These are phyloP conservation scores for Chamaea fasciata DNA, from an alignment of 2,113 vertebrate species.

Conservation along the genomic window DNA sequence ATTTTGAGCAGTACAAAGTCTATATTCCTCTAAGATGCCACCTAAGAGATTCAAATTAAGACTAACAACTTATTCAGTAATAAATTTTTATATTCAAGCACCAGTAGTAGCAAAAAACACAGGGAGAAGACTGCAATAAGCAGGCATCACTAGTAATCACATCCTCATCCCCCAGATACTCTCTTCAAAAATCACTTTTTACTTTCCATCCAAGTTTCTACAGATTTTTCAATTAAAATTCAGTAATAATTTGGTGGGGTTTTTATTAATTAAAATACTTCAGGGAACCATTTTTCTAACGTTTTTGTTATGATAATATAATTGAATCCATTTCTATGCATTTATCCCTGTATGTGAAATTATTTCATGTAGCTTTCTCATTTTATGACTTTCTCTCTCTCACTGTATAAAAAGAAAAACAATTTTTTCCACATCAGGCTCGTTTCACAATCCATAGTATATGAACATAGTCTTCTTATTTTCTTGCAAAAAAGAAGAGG, in stretches of 20 bases:
- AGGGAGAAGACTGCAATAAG: background rate
- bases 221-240: conserved; percentile 60
- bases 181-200: conserved; percentile 3
- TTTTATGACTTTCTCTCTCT: background rate
- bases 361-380: background rate
- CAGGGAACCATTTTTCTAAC: background rate
- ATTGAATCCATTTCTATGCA: conserved; percentile 22
- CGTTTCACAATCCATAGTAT: background rate
- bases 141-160: conserved; percentile 9
- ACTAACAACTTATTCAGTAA: conserved; percentile 39
- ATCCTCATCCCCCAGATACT: background rate
- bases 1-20: background rate
- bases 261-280: conserved; percentile 68
- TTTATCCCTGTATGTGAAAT: conserved; percentile 30
- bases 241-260: background rate
- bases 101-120: background rate
- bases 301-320: conserved; percentile 34
- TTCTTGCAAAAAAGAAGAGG: background rate
- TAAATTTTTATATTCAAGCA: conserved; percentile 40
- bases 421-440: background rate
- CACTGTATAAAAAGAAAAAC: background rate
- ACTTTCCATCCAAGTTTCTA: background rate
- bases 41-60: conserved; percentile 23
- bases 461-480: conserved; percentile 15
- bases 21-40: background rate